Base-by-base conservation (phyloP, 2,888 invertebrate genomes). In the Lycocerus yunnanus region DNA sequence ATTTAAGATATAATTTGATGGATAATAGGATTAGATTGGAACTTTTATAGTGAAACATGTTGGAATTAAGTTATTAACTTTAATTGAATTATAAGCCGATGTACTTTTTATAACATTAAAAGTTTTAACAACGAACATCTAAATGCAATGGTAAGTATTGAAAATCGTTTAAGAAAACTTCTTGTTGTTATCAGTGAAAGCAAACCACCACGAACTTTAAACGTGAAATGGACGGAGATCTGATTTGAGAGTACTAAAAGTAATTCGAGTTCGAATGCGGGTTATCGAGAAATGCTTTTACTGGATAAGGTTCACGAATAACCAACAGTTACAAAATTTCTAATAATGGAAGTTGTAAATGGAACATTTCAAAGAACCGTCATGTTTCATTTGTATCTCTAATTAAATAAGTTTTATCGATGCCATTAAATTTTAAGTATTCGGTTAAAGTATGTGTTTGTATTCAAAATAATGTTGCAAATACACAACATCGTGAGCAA, bases 151-250 rank as follows among this genome's bases (percentile, higher is more conserved):
- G 59, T 9, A 66, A 60, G 20, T 68, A 68, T 68, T 60, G 58
- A 68, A 68, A 68, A 68, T 68, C 68, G 68, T 68, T 68, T 68
- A 68, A 68, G 20, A 59, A 68, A 68, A 68, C 59, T 68, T 68
- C 68, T 59, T 68, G 59, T 21, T 60, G 68, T 15, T 63, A 63
- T 63, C 61, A 63, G 61, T 68, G 68, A 68, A 68, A 68, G 68
- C 68, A 68, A 21, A 21, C 59, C 68, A 59, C 59, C 68, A 24
- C 59, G 59, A 59, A 68, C 21, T 68, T 68, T 68, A 68, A 20
- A 68, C 68, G 59, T 59, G 68, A 59, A 68, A 68, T 60, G 68
- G 68, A 68, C 60, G 60, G 59, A 68, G 59, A 68, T 68, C 68
- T 68, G 60, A 68, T 21, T 68, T 60, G 68, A 68, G 59, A 68